phyloP scores from a whole-genome alignment of 1,140 invertebrate species.

The Drosophila suzukii region DNA sequence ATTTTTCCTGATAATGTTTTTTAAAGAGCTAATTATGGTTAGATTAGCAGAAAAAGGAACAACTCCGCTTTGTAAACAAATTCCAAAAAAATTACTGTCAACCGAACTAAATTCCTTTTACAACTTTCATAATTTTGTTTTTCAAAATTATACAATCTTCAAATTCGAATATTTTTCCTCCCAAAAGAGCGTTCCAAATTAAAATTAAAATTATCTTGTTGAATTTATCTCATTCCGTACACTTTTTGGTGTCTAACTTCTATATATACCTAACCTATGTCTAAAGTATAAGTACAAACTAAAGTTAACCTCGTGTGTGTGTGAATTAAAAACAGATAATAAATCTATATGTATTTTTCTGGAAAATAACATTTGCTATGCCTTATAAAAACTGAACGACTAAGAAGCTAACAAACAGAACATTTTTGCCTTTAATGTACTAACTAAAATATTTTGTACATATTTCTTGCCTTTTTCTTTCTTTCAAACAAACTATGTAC shows the following conservation, averaged over 20 bases:
- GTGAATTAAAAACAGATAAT: slow-evolving; percentile 42
- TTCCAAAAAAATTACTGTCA: slow-evolving; percentile 10
- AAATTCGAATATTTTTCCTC: slow-evolving; percentile 33
- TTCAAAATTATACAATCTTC: slow-evolving; percentile 29
- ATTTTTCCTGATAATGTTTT: too few relatives aligned
- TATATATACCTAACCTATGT: slow-evolving; percentile 45
- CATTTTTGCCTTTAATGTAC: slow-evolving; percentile 59
- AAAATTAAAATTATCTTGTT: slow-evolving; percentile 43
- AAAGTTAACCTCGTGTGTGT: slow-evolving; percentile 71
- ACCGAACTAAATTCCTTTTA: slow-evolving; percentile 28
- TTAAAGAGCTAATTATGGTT: background rate
- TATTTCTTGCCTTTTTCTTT: slow-evolving; percentile 80
- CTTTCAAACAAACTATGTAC: slow-evolving; percentile 71
- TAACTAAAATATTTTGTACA: slow-evolving; percentile 80
- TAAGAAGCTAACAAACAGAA: slow-evolving; percentile 46
- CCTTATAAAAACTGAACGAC: slow-evolving; percentile 30
- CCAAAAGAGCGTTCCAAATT: slow-evolving; percentile 36
- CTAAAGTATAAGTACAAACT: slow-evolving; percentile 48
- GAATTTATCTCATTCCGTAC: slow-evolving; percentile 58
- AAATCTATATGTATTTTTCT: slow-evolving; percentile 39
- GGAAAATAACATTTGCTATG: slow-evolving; percentile 42
- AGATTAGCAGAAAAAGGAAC: background rate
- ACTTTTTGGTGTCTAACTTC: slow-evolving; percentile 69
- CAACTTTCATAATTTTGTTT: slow-evolving; percentile 16
- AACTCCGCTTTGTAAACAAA: slow-evolving; percentile 9